A percentile compares a stretch with the other conserved stretches of the same genome.
Evolutionary conservation across 2,888 invertebrate genomes (phyloP).

Genomic region (Hemaris fuciformis): DNA sequence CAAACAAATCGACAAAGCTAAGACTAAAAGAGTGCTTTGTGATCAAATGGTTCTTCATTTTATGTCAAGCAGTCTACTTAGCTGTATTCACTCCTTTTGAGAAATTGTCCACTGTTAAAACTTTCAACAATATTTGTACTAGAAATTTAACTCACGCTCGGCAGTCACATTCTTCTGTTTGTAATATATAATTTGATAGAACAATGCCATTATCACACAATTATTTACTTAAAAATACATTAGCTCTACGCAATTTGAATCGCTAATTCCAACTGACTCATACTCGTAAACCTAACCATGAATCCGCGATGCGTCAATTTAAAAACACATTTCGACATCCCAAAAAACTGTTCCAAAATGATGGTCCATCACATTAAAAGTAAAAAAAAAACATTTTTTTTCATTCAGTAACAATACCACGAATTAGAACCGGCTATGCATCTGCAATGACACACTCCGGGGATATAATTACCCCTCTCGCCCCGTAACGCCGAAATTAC

Average conservation of each 20-base stretch:
- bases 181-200: too few species aligned
- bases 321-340: not conserved
- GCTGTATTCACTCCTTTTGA: too few species aligned
- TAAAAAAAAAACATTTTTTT: too few species aligned
- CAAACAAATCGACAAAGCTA: too few species aligned
- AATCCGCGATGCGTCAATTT: not conserved
- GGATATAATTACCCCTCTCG: constrained; percentile 71
- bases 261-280: not conserved
- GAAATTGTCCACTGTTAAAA: too few species aligned
- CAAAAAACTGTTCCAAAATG: not conserved
- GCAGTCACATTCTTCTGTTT: too few species aligned
- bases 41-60: too few species aligned
- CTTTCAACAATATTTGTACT: too few species aligned
- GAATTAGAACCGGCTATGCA: constrained; percentile 51
- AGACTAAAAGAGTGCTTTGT: too few species aligned
- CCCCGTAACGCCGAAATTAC: constrained; percentile 64
- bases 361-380: constrained; percentile 17
- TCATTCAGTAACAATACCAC: constrained; percentile 22
- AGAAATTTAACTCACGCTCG: too few species aligned
- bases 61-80: too few species aligned
- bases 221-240: constrained; percentile 3
- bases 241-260: not conserved
- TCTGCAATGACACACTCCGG: constrained; percentile 75
- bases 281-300: not conserved
- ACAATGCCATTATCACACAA: not conserved